Base-by-base conservation (phyloP, 2,888 invertebrate species). In the Fragum fragum region DNA sequence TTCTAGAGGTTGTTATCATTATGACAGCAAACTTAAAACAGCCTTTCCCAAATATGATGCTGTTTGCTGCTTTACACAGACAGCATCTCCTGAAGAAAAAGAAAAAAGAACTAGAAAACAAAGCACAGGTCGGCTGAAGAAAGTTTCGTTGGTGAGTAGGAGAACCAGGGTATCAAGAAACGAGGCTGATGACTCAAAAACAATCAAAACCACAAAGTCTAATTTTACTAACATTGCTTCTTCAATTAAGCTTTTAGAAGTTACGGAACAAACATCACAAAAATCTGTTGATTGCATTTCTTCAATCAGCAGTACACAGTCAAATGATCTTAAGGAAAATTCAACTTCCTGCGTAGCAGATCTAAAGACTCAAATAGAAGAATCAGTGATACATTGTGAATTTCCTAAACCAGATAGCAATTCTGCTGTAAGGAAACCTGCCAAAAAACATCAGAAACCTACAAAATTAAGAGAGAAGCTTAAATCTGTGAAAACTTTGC, bases 41-140 rank as follows among this genome's bases (percentile, higher is more conserved):
- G 83, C 83, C 2, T 83, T 75, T 53, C 83, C 83, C 3, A 79
- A 79, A 57, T 79, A 83, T 76, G 79, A 83, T 53, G 55, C 79
- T 1, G 76, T 69, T 23, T 83, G 83, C 52, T 73, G 73, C 32
- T 73, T 66, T 23, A 83, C 79, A 14, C 83, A 83, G 47, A 83
- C 83, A 32, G 73, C 16, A 36, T 11, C 18, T 21, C n/a, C 47
- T 9, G 18, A 23, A 32, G 42, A 66, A n/a, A 63, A 32, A 28
- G 52, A 73, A 53, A 28, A 29, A 21, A 59, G n/a, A 39, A 57
- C 28, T 26, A 57, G n/a, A 57, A 26, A 26, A 57, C 23, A 57
- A 23, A 3, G 23, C 28, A 21, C 23, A 57, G 6, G 57, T 3
- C 11, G 2, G 57, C 2, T 11, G 5, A 9, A 26, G 7, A 57